A percentile compares a stretch with the other conserved stretches of the same genome.
Conservation (phyloP, 2,113 vertebrate genomes). For the Gallinago undulata region DNA sequence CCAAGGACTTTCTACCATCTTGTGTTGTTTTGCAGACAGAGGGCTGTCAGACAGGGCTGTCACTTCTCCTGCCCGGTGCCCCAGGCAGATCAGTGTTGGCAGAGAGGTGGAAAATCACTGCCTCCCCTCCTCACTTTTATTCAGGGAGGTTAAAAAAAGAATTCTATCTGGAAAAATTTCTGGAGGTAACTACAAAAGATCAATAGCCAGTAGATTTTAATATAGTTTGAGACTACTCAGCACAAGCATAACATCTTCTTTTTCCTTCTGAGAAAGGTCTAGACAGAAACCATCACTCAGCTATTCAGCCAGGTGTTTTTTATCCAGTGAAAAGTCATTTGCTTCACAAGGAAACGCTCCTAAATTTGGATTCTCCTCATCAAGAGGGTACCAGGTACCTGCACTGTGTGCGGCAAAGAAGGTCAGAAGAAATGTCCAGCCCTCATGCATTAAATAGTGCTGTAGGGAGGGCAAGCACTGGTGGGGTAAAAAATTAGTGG, state of each 20-base stretch:
- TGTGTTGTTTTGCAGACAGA: background rate
- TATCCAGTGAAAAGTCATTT: background rate
- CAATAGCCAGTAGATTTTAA: background rate
- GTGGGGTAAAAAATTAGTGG: background rate
- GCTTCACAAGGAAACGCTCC: background rate
- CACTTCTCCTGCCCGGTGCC: background rate
- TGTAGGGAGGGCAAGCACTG: background rate
- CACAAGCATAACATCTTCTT: background rate
- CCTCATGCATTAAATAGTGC: background rate
- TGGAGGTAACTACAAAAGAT: background rate
- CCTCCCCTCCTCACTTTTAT: background rate
- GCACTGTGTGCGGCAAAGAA: background rate
- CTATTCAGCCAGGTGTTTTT: background rate
- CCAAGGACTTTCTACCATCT: background rate
- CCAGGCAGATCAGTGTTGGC: background rate
- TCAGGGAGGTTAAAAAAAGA: background rate
- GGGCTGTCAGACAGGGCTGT: background rate
- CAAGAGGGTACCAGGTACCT: background rate
- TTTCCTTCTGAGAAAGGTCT: background rate
- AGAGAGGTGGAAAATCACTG: background rate
- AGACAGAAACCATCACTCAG: background rate
- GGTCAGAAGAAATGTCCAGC: background rate
- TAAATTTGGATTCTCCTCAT: background rate
- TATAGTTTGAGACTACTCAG: background rate
- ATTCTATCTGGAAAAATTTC: background rate